Percentiles rank a stretch among this genome's conserved stretches.
phyloP scores from a whole-genome alignment of 2,797 vertebrate species.

The Caiman crocodilus region DNA sequence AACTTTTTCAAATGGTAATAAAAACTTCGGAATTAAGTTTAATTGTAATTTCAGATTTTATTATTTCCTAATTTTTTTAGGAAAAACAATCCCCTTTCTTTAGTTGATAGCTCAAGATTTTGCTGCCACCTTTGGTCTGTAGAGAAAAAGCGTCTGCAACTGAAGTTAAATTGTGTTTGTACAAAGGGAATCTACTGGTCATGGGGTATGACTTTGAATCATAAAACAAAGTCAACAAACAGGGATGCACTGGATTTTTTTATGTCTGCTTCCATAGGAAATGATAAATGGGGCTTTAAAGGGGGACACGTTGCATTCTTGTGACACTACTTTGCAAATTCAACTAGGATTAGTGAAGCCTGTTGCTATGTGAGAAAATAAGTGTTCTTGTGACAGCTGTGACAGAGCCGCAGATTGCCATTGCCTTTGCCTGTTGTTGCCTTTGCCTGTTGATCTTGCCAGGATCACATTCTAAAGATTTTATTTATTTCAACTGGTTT shows the following conservation, averaged over 20 bases:
- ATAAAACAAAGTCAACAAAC: background rate
- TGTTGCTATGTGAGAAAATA: background rate
- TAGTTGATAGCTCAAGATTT: constrained; percentile 53
- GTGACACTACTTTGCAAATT: background rate
- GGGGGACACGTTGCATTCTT: background rate
- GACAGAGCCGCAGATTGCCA: background rate
- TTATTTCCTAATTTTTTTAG: constrained; percentile 37
- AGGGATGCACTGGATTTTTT: background rate
- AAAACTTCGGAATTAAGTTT: background rate
- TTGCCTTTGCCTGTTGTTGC: background rate
- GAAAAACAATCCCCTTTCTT: background rate
- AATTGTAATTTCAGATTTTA: background rate
- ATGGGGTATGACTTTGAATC: background rate
- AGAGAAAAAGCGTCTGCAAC: constrained; percentile 55
- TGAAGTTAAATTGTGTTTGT: background rate
- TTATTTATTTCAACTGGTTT: background rate
- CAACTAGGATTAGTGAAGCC: background rate
- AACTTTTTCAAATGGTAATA: background rate
- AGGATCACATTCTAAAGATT: accelerated
- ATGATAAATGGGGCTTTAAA: background rate
- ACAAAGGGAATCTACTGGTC: too few relatives aligned
- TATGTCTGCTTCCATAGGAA: background rate
- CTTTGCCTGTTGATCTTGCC: background rate
- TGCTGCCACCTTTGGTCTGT: constrained; percentile 75
- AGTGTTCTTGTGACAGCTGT: background rate